phyloP scores from a whole-genome alignment of 2,113 vertebrate species.

The Tilapia sparmanii region DNA sequence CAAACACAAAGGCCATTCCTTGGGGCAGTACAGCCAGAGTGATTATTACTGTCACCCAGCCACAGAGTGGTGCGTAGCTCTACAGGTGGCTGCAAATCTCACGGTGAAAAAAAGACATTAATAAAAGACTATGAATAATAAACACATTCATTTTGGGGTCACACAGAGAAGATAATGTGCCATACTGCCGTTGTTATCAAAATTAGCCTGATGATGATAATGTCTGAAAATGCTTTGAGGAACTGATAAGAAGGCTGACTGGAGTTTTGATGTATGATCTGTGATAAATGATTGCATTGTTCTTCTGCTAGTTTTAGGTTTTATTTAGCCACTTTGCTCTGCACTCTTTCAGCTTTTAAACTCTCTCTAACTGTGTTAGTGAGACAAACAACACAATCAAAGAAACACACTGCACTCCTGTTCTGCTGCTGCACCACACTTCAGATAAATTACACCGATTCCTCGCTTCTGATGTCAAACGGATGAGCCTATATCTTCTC shows the following conservation, averaged over 20 bases:
- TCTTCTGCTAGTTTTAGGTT: neutral
- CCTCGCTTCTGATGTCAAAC: neutral
- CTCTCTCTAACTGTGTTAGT: neutral
- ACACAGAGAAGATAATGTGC: neutral
- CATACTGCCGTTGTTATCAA: neutral
- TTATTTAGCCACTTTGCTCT: neutral
- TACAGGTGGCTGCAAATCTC: slow-evolving; percentile 21
- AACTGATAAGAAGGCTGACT: neutral
- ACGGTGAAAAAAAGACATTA: neutral
- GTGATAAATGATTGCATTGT: neutral
- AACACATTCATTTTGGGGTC: neutral
- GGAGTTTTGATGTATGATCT: neutral
- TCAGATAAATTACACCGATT: neutral
- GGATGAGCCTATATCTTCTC: neutral
- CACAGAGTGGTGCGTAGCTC: neutral
- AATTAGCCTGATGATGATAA: neutral
- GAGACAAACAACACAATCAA: neutral
- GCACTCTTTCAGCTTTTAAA: neutral
- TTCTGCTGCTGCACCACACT: neutral
- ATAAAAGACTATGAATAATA: neutral
- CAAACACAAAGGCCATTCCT: slow-evolving; percentile 40
- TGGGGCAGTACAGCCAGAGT: neutral
- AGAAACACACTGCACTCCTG: neutral
- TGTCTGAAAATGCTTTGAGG: neutral
- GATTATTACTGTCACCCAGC: slow-evolving; percentile 27